Base-by-base conservation (phyloP, 2,888 invertebrate species). In the Drosophila lacicola region DNA sequence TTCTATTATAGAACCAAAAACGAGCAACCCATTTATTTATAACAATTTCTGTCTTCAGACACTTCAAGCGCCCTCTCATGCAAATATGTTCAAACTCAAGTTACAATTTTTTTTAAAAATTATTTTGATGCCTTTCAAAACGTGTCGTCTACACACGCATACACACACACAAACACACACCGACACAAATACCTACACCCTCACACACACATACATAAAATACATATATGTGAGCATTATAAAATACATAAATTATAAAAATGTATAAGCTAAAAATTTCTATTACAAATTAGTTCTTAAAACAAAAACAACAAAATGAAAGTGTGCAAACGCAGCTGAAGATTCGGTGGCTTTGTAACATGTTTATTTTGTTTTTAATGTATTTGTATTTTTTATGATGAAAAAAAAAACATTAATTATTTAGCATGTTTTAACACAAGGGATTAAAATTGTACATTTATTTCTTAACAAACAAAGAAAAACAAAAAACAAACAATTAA, bases 401-500 rank as follows among this genome's bases (percentile, higher is more conserved):
- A 29, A 8, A 8, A 45, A 13, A 62, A 54, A 51, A 65, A 37
- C 53, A 55, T 49, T 68, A 54, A 70, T 61, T 70, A 45, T 74
- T 60, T 56, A 74, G 49, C 67, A 75, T 71, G 80, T 86, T 86
- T 80, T 71, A 76, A 75, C 88, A 90, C 90, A 90, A 90, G 90
- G 90, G 90, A 90, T 90, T 85, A 78, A 79, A 84, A 86, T 82
- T 82, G 78, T 80, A 87, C 71, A 77, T 78, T 90, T 77, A 78
- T 78, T 80, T 80, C 68, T 61, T 58, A 67, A 86, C 49, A 41
- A 39, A 41, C 29, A 57, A 50, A 50, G 36, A 58, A 49, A 60
- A 63, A 50, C 57, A 53, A 65, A 34, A 45, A 45, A 41, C 25
- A 55, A 41, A 62, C 39, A 29, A 50, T 39, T 47, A 44, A 34